Percentiles rank a stretch among this genome's conserved stretches.
Conservation (phyloP, 2,113 vertebrate genomes). For the Xenus cinereus region DNA sequence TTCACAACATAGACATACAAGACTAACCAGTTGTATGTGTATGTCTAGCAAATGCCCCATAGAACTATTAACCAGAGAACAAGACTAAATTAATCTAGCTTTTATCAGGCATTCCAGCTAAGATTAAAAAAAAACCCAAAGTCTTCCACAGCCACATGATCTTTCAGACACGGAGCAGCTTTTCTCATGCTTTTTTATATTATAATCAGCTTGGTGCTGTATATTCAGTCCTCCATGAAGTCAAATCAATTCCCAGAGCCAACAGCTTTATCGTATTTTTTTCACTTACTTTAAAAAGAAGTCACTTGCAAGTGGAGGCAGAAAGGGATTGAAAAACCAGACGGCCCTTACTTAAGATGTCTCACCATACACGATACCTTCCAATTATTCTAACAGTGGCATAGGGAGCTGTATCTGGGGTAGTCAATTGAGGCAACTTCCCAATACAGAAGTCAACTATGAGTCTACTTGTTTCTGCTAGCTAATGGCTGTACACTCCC, state of each 20-base stretch:
- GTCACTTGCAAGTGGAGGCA: neutral
- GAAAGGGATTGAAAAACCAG: neutral
- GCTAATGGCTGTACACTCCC: neutral
- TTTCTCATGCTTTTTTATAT: neutral
- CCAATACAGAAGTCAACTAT: neutral
- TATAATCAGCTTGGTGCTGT: slow-evolving; percentile 39
- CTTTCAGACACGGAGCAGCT: slow-evolving; percentile 4
- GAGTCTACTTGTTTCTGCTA: neutral
- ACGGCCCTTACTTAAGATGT: neutral
- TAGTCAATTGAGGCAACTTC: neutral
- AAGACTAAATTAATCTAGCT: neutral
- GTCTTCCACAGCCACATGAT: neutral
- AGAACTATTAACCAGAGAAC: neutral
- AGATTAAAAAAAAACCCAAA: neutral
- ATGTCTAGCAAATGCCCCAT: neutral
- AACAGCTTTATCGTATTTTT: neutral
- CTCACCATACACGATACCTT: neutral
- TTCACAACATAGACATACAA: neutral
- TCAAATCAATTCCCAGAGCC: neutral
- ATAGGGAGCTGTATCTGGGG: neutral
- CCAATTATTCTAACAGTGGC: neutral
- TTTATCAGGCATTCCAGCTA: neutral
- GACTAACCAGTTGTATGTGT: neutral
- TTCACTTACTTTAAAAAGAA: neutral
- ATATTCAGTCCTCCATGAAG: slow-evolving; percentile 15